Evolutionary conservation across 2,888 invertebrate species (phyloP).

Genomic region (Spilosoma lubricipeda): DNA sequence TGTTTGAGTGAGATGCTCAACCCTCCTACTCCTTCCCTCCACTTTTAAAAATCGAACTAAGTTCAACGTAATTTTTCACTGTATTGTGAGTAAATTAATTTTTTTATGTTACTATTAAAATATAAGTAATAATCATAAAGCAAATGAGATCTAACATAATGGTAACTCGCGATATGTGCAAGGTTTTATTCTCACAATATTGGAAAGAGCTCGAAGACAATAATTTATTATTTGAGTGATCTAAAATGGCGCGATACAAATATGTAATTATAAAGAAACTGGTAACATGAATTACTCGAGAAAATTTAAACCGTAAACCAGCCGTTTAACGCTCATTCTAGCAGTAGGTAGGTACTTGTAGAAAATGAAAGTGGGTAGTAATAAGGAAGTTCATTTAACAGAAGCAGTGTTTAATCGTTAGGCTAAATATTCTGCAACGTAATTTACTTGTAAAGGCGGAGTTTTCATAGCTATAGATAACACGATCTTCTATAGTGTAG

Average conservation of each 20-base stretch:
- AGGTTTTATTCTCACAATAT: not conserved
- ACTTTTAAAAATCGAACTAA: not conserved
- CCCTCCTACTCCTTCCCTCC: not conserved
- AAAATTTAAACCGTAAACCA: conserved; percentile 45
- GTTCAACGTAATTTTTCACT: too few species aligned
- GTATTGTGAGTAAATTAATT: not conserved
- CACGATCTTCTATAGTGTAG: conserved; percentile 34
- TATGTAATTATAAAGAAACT: conserved; percentile 51
- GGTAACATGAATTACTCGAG: conserved; percentile 52
- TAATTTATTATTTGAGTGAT: not conserved
- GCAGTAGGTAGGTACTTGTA: conserved; percentile 24
- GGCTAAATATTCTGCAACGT: conserved; percentile 54
- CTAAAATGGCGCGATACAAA: conserved; percentile 36
- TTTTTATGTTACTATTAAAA: not conserved
- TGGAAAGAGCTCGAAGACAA: not conserved
- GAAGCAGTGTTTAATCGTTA: conserved; percentile 56
- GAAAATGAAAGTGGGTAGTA: conserved; percentile 63
- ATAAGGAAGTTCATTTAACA: conserved; percentile 69
- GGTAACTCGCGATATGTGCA: not conserved
- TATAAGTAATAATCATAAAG: not conserved
- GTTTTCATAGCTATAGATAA: conserved; percentile 37
- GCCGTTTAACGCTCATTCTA: conserved; percentile 49
- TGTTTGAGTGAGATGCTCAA: not conserved
- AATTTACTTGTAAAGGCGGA: conserved; percentile 43
- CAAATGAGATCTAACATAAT: not conserved